Evolutionary conservation across 2,888 invertebrate species (phyloP), one percentile per base, ranked within the genome.

Genomic region (Tethea ocularis): DNA sequence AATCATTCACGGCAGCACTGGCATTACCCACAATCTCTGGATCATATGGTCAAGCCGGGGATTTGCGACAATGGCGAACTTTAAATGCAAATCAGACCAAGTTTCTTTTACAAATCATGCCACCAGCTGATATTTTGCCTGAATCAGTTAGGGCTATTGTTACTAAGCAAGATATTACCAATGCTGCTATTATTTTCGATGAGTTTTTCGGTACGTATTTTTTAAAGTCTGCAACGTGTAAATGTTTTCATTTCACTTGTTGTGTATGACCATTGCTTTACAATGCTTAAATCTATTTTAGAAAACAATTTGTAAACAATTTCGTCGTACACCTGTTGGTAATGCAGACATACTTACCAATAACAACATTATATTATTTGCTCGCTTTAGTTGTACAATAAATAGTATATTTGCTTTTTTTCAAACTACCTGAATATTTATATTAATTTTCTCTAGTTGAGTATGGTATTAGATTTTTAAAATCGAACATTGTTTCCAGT

Each of bases 151-250:
- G 97, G 59, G 96, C 97, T 52, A 95, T 98, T 69, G 97, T 97
- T 4, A 93, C 95, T 0, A 94, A 95, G 66, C 96, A 98, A 87
- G 97, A 98, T 78, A 97, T 98, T 59, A 97, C 97, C 5, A 98
- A 98, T 81, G 98, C 98, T 15, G 98, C 97, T 7, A 97, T 99
- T 56, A 94, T 99, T 53, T 98, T 97, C 82, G 98, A 99, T 77
- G 95, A 96, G 24, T 95, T 95, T 46, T 98, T 98, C 81, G 96
- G 97, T 97, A 84, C 78, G 94, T 82, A 64, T 51, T 20, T 11
- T 17, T 53, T 11, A 17, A 15, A 53, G 17, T 17, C n/a, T 10
- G 26, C n/a, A 24, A 7, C 7, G 26, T 26, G 26, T 26, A 11
- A 26, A 24, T 26, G 41, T 41, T 41, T 17, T 41, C 41, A 41